Conservation (phyloP, 2,113 vertebrate genomes). For the Anhinga anhinga region DNA sequence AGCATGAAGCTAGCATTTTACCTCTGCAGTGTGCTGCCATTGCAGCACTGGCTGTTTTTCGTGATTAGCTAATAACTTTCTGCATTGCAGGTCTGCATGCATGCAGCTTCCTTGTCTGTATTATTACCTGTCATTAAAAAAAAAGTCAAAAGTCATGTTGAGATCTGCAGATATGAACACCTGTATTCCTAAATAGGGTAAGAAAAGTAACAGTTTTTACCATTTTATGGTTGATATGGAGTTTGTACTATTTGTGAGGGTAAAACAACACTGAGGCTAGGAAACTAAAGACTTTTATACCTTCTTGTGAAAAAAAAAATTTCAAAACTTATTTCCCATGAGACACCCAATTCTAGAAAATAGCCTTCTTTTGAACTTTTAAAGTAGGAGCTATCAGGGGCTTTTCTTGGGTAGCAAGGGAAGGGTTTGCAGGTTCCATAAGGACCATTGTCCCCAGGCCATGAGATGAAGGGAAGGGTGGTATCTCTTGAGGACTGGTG, state of each 20-base stretch:
- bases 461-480: background rate
- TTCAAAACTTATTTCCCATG: background rate
- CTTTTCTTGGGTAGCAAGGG: background rate
- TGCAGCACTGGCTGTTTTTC: background rate
- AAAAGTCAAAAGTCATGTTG: background rate
- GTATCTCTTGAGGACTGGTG: rapidly evolving
- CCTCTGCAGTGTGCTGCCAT: background rate
- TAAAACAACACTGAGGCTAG: background rate
- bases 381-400: background rate
- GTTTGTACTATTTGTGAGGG: background rate
- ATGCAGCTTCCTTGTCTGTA: background rate
- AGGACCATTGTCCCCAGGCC: background rate
- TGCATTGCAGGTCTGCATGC: conserved; percentile 21
- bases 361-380: background rate
- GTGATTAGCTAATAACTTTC: background rate
- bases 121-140: background rate
- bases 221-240: background rate
- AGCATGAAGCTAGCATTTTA: background rate
- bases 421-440: background rate
- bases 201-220: background rate
- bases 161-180: background rate
- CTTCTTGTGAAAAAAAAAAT: background rate
- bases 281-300: background rate
- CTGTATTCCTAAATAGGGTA: background rate
- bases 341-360: background rate